phyloP scores from a whole-genome alignment of 2,113 vertebrate genomes.

The Pavo muticus region DNA sequence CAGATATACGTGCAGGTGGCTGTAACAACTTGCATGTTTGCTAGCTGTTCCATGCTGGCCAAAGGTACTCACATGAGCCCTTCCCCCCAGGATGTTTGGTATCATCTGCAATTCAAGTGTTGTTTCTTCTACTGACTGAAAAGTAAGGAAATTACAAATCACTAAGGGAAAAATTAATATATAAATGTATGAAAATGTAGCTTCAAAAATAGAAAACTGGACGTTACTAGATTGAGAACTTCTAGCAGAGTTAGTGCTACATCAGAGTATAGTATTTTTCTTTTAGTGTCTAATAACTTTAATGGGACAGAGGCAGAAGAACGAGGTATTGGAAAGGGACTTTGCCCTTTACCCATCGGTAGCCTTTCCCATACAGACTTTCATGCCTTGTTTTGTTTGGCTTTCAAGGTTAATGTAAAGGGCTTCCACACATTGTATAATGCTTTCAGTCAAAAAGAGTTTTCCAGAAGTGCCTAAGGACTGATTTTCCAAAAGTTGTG shows the following conservation, averaged over 20 bases:
- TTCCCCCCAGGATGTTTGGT: not conserved
- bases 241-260: not conserved
- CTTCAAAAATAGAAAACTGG: not conserved
- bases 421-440: not conserved
- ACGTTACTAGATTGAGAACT: not conserved
- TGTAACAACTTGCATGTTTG: not conserved
- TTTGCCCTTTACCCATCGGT: not conserved
- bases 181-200: not conserved
- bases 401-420: not conserved
- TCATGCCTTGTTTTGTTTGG: not conserved
- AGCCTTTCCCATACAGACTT: not conserved
- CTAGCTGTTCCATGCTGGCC: not conserved
- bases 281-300: not conserved
- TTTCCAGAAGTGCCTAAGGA: not conserved
- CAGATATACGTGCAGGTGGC: not conserved
- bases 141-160: not conserved
- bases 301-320: not conserved
- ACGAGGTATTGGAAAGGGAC: not conserved
- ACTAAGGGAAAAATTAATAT: not conserved
- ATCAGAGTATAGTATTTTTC: fast-evolving
- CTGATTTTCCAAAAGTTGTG: not conserved
- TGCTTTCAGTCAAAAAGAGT: not conserved
- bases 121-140: not conserved
- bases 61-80: not conserved
- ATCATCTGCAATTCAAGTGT: not conserved